Conservation (phyloP, 2,797 vertebrate genomes). For the Rhinophrynus dorsalis region DNA sequence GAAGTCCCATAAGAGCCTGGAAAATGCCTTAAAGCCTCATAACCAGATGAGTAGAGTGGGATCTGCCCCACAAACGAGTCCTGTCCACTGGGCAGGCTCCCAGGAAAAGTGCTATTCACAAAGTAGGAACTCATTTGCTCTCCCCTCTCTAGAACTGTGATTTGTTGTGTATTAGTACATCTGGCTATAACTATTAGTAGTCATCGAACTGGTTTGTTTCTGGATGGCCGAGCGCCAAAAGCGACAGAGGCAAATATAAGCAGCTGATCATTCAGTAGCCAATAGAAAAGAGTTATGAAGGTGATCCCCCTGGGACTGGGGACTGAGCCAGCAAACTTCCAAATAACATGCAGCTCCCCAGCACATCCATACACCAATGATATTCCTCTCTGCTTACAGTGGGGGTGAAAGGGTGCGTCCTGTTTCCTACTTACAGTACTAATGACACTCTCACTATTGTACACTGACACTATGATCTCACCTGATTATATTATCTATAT, state of each 20-base stretch:
- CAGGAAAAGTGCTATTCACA: constrained; percentile 79
- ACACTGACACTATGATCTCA: background rate
- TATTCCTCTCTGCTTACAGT: background rate
- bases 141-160: constrained; percentile 75
- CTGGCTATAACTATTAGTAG: constrained; percentile 83
- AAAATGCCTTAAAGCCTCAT: constrained; percentile 79
- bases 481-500: background rate
- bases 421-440: background rate
- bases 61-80: constrained; percentile 79
- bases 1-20: constrained; percentile 73
- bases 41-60: constrained; percentile 73
- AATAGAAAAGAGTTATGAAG: constrained; percentile 84
- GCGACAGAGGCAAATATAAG: constrained; percentile 78
- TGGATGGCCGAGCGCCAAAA: constrained; percentile 83
- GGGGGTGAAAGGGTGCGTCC: background rate
- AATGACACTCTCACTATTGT: background rate
- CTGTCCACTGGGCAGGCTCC: constrained; percentile 76
- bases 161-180: constrained; percentile 83
- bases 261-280: constrained; percentile 86
- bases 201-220: constrained; percentile 83
- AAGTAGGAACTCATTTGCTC: constrained; percentile 85
- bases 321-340: constrained; percentile 83
- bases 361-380: constrained; percentile 18
- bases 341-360: constrained; percentile 59
- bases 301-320: constrained; percentile 73